These are phyloP conservation scores for Drosophila kurseongensis DNA, from an alignment of 1,140 invertebrate species.

Conservation along the genomic window DNA sequence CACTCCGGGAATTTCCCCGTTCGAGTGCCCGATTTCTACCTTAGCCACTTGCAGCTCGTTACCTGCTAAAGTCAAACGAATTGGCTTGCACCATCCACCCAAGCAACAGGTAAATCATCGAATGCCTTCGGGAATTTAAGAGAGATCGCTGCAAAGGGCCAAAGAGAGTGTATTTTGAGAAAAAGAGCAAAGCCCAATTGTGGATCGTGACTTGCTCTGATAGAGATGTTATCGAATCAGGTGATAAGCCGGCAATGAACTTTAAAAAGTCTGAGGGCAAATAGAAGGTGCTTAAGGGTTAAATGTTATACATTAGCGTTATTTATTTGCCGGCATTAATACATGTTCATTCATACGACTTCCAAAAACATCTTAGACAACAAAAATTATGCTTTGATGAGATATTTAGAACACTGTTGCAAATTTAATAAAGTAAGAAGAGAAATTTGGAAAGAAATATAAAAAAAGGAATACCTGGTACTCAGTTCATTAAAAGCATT, in stretches of 20 bases:
- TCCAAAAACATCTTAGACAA: no score
- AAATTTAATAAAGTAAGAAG: no score
- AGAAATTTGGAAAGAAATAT: no score
- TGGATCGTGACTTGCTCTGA: constrained; percentile 22
- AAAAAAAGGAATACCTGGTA: no score
- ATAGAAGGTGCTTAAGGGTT: no score
- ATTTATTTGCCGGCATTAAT: no score
- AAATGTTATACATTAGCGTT: background rate
- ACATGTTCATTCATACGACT: no score
- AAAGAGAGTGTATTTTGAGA: constrained; percentile 16
- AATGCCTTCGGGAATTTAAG: background rate
- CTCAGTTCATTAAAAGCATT: no score
- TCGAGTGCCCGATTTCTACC: constrained; percentile 21
- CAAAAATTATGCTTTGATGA: no score
- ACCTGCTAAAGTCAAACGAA: constrained; percentile 60
- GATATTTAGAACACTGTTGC: no score
- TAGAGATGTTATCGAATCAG: constrained; percentile 8
- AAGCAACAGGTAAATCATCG: constrained; percentile 33
- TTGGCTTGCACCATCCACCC: constrained; percentile 23
- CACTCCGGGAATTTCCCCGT: constrained; percentile 65
- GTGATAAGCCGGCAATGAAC: constrained; percentile 24
- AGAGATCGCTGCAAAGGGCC: constrained; percentile 20
- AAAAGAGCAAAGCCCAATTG: constrained; percentile 4
- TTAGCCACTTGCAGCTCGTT: constrained; percentile 37
- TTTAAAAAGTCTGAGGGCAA: background rate